Evolutionary conservation across 1,140 invertebrate species (phyloP).

Genomic region (Bursaphelenchus mucronatus): DNA sequence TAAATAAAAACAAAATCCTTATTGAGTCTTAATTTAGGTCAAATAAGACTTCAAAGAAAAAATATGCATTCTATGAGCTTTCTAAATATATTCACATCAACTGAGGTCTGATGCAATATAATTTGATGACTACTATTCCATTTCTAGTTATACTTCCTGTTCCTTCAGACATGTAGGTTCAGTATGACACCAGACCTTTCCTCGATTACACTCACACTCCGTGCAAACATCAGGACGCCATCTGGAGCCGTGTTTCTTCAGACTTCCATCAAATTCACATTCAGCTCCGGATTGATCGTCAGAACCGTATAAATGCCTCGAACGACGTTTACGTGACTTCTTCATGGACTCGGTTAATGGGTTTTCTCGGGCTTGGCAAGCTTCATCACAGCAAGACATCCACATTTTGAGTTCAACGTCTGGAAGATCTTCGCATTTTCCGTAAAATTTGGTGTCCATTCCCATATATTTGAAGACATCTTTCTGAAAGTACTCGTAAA

Average conservation of each 20-base stretch:
- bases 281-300: constrained; percentile 5
- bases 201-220: constrained; percentile 39
- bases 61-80: no score
- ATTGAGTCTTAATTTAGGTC: no score
- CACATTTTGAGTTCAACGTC: constrained; percentile 55
- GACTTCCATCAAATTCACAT: constrained; percentile 23
- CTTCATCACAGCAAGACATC: constrained; percentile 56
- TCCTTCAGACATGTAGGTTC: background rate
- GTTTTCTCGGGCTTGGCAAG: constrained; percentile 29
- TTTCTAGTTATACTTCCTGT: background rate
- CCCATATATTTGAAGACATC: constrained; percentile 55
- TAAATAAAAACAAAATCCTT: no score
- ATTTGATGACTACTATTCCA: no score
- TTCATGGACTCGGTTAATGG: constrained; percentile 11
- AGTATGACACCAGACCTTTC: constrained; percentile 33
- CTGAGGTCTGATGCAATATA: no score
- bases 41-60: no score
- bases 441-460: constrained; percentile 45
- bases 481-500: constrained; percentile 33
- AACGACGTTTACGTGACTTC: constrained; percentile 25
- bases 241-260: constrained; percentile 19
- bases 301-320: constrained; percentile 26
- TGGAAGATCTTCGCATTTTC: constrained; percentile 42
- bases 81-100: no score
- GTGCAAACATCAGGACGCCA: constrained; percentile 33